Percentiles rank a stretch among this genome's conserved stretches.
These are phyloP conservation scores for Caligus rogercresseyi DNA, from an alignment of 1,140 invertebrate species.

Conservation along the genomic window DNA sequence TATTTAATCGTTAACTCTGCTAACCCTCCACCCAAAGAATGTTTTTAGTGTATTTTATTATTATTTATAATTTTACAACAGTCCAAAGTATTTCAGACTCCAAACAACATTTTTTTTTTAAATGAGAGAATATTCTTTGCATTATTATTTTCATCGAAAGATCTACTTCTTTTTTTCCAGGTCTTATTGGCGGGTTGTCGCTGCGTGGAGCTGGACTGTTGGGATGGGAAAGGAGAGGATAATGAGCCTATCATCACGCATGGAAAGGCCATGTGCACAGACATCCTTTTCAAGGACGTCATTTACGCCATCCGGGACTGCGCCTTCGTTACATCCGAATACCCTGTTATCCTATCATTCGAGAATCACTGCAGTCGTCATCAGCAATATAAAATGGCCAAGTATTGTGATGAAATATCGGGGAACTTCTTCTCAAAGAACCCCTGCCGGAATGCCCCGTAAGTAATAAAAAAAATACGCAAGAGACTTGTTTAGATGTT, in stretches of 20 bases:
- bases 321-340: conserved; percentile 95
- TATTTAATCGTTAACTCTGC: no score
- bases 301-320: conserved; percentile 47
- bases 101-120: no score
- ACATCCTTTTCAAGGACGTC: conserved; percentile 74
- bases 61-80: no score
- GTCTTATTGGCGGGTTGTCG: conserved; percentile 33
- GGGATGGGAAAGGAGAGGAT: conserved; percentile 92
- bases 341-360: conserved; percentile 95
- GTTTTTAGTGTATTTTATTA: no score
- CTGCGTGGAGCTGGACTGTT: conserved; percentile 95
- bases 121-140: no score
- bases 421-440: conserved; percentile 75
- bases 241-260: conserved; percentile 98
- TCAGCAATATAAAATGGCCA: conserved; percentile 94
- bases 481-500: no score
- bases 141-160: background rate
- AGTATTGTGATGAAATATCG: conserved; percentile 98
- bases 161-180: conserved; percentile 2
- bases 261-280: conserved; percentile 98
- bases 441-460: conserved; percentile 75
- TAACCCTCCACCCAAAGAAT: no score
- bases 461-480: no score
- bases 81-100: no score
- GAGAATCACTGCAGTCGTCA: conserved; percentile 97